phyloP scores from a whole-genome alignment of 2,113 vertebrate genomes.

The Ondatra zibethicus region DNA sequence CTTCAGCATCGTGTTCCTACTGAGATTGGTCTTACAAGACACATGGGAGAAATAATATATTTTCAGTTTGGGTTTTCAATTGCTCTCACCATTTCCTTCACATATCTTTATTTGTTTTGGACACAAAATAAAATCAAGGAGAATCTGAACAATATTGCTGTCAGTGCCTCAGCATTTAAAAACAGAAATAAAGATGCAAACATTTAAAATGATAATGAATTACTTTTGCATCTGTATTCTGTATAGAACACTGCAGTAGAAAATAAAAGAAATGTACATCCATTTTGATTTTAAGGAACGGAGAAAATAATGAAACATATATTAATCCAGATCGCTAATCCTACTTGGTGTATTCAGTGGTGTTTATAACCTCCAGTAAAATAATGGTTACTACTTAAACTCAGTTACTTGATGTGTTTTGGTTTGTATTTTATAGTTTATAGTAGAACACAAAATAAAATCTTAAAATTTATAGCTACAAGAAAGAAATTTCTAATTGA shows the following conservation, averaged over 20 bases:
- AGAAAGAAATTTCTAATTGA: neutral
- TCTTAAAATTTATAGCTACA: neutral
- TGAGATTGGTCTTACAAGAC: neutral
- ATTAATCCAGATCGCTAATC: neutral
- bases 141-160: neutral
- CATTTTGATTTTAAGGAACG: neutral
- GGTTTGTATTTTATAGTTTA: neutral
- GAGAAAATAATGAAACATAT: neutral
- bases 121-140: neutral
- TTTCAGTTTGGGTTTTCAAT: neutral
- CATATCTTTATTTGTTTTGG: neutral
- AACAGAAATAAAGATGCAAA: neutral
- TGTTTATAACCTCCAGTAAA: neutral
- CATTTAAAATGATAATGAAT: neutral
- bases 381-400: neutral
- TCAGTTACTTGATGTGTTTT: neutral
- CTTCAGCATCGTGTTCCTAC: neutral
- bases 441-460: neutral
- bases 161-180: neutral
- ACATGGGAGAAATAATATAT: neutral
- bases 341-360: neutral
- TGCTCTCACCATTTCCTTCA: neutral
- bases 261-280: neutral
- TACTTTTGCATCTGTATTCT: neutral
- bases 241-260: neutral